Conservation (phyloP, 2,113 vertebrate species). For the Mesembrinibis cayennensis region DNA sequence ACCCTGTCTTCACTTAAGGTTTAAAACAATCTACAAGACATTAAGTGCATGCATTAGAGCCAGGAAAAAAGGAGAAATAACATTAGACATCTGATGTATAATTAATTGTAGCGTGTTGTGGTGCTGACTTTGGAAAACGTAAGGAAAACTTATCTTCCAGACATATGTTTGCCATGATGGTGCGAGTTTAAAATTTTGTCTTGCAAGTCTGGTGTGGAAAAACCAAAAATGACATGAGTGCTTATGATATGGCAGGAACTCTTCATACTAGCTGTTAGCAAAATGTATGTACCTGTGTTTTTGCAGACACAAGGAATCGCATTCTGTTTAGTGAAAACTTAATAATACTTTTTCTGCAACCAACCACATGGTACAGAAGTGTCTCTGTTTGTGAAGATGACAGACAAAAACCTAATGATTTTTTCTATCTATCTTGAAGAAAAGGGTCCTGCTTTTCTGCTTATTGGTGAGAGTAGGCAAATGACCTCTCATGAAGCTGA, state of each 20-base stretch:
- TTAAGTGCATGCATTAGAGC: conserved; percentile 67
- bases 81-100: neutral
- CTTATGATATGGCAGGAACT: neutral
- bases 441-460: neutral
- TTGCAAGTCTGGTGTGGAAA: conserved; percentile 53
- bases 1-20: neutral
- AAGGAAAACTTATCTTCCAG: neutral
- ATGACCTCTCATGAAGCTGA: neutral
- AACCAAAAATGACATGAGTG: neutral
- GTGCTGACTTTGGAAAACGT: neutral
- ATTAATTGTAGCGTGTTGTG: neutral
- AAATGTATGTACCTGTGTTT: neutral
- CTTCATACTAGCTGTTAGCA: neutral
- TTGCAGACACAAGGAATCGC: neutral
- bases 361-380: neutral
- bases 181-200: neutral
- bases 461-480: neutral
- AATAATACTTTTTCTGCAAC: neutral
- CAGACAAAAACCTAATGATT: neutral
- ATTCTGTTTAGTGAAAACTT: neutral
- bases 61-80: conserved; percentile 78
- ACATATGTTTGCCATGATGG: neutral
- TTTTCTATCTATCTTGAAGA: neutral
- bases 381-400: neutral
- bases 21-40: neutral